Conservation (phyloP, 2,888 invertebrate genomes). For the Pardosa pseudoannulata region DNA sequence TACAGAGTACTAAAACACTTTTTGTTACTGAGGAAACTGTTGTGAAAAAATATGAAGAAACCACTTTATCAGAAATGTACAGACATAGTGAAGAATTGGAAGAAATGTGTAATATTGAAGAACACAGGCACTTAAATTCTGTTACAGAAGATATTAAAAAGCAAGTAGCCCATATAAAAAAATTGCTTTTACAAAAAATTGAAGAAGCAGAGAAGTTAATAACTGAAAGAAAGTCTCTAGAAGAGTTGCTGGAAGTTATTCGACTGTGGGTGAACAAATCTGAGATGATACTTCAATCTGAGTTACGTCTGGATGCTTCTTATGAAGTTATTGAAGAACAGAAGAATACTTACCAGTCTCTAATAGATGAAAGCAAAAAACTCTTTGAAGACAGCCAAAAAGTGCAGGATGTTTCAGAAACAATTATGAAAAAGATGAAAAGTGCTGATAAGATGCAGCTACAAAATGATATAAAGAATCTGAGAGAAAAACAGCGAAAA, state of each 20-base stretch:
- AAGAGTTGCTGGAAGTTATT: slow-evolving; percentile 87
- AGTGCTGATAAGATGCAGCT: slow-evolving; percentile 87
- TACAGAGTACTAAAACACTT: slow-evolving; percentile 46
- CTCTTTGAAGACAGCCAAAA: slow-evolving; percentile 75
- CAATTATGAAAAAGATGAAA: slow-evolving; percentile 87
- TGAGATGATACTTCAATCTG: slow-evolving; percentile 89
- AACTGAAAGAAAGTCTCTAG: slow-evolving; percentile 88
- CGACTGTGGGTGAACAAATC: slow-evolving; percentile 94
- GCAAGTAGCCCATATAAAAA: slow-evolving; percentile 85
- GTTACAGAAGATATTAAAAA: slow-evolving; percentile 81
- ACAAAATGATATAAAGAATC: slow-evolving; percentile 89
- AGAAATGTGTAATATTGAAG: slow-evolving; percentile 87
- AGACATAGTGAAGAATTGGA: slow-evolving; percentile 87
- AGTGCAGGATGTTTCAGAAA: slow-evolving; percentile 84
- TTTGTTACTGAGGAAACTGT: slow-evolving; percentile 81
- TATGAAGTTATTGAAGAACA: slow-evolving; percentile 91
- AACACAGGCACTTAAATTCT: slow-evolving; percentile 76
- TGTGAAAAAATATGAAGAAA: slow-evolving; percentile 86
- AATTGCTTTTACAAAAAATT: slow-evolving; percentile 85
- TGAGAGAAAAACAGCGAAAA: slow-evolving; percentile 84
- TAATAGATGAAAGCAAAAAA: slow-evolving; percentile 75
- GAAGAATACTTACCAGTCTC: slow-evolving; percentile 81
- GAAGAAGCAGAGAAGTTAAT: slow-evolving; percentile 85
- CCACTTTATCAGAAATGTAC: slow-evolving; percentile 83
- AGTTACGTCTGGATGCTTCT: slow-evolving; percentile 85